Evolutionary conservation across 2,888 invertebrate species (phyloP), one percentile per base, ranked within the genome.

Genomic region (Amphipyra berbera): DNA sequence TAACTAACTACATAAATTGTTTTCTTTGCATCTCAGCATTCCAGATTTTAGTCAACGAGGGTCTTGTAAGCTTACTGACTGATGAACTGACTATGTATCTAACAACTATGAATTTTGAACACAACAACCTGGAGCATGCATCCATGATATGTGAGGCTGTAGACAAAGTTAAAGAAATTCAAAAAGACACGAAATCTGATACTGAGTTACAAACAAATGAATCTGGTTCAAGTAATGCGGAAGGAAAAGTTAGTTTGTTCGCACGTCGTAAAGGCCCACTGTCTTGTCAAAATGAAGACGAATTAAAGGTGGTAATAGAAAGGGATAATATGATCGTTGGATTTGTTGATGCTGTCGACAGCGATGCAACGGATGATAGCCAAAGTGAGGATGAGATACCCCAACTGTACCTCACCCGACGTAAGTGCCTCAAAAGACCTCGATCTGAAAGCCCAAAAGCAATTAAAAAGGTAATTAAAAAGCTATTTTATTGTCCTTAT

Each of bases 291-390:
- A 88, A 86, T 52, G 89, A 89, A 59, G 94, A 94, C 75, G 92
- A 92, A 61, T 76, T 92, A 48, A 93, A 91, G 72, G 90, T 95
- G 15, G 89, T 93, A 3, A 94, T 95, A 76, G 94, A 95, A 83
- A 90, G 94, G 64, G 95, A 95, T 72, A 95, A 94, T 74, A 94
- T 94, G 94, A 89, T 94, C 21, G 91, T 94, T 30, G 93, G 93
- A 4, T 94, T 95, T 71, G 84, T 90, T 41, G 95, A 94, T 65
- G 89, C 91, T 4, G 81, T 90, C 4, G 92, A 92, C 35, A 94
- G 92, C 58, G 94, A 94, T 38, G 88, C 84, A 0, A 86, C 89
- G 3, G 94, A 94, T 12, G 90, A 91, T n/a, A 91, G 90, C 60
- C 84, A 83, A 56, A 90, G 89, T 59, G 91, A 91, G 45, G 88